These are phyloP conservation scores for Odontocerum albicorne DNA, from an alignment of 2,888 invertebrate genomes.

Conservation along the genomic window DNA sequence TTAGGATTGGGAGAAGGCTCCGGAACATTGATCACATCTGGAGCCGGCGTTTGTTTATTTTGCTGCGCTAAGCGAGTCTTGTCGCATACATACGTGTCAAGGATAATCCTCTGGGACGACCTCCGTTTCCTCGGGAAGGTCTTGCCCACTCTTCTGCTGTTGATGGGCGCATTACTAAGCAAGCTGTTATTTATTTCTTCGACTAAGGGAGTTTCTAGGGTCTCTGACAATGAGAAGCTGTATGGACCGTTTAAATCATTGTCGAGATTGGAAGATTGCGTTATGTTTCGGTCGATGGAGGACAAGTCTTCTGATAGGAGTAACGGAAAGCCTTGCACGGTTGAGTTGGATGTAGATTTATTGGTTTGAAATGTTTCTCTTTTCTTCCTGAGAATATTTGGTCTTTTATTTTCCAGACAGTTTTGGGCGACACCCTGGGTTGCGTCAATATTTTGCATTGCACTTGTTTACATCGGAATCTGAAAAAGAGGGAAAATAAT, in stretches of 20 bases:
- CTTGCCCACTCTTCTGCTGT: slow-evolving; percentile 23
- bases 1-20: too few relatives aligned
- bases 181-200: not conserved
- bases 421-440: slow-evolving; percentile 17
- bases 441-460: slow-evolving; percentile 29
- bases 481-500: slow-evolving; percentile 15
- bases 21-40: too few relatives aligned
- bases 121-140: slow-evolving; percentile 24
- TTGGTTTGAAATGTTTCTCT: slow-evolving; percentile 2
- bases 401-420: slow-evolving; percentile 30
- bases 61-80: slow-evolving; percentile 24
- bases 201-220: not conserved
- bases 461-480: slow-evolving; percentile 26
- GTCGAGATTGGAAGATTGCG: not conserved
- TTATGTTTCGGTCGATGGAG: not conserved
- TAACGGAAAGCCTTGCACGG: too few relatives aligned
- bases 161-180: not conserved
- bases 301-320: too few relatives aligned
- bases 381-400: slow-evolving; percentile 30
- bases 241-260: not conserved
- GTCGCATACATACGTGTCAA: slow-evolving; percentile 35
- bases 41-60: too few relatives aligned
- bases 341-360: not conserved
- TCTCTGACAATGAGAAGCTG: not conserved
- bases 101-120: slow-evolving; percentile 31